phyloP scores from a whole-genome alignment of 1,140 invertebrate genomes.

The Bactericera cockerelli region DNA sequence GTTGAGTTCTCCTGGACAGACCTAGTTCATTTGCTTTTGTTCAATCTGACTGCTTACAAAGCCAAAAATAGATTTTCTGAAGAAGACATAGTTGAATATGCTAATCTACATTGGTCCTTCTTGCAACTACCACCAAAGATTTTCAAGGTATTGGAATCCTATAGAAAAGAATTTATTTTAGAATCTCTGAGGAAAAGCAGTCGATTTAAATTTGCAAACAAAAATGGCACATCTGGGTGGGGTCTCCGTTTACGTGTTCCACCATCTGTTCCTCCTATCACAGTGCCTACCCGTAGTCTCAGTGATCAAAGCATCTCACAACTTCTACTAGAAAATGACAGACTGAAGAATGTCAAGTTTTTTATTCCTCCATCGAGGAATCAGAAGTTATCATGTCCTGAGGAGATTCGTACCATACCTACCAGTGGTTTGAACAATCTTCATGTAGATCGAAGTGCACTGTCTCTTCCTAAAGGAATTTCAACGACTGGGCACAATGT shows the following conservation, averaged over 20 bases:
- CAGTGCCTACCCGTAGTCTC: conserved; percentile 33
- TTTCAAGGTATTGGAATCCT: neutral
- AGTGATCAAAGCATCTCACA: conserved; percentile 11
- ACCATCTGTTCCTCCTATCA: conserved; percentile 52
- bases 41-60: conserved; percentile 68
- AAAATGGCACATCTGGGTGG: conserved; percentile 68
- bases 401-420: neutral
- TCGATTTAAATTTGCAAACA: conserved; percentile 61
- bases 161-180: conserved; percentile 1
- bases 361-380: neutral
- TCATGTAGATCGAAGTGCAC: conserved; percentile 17
- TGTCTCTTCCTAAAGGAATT: conserved; percentile 23
- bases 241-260: conserved; percentile 60
- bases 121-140: conserved; percentile 55
- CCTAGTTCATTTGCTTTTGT: conserved; percentile 70
- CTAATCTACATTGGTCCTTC: conserved; percentile 63
- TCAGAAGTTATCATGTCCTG: neutral
- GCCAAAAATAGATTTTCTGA: conserved; percentile 77
- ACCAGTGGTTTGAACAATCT: conserved; percentile 13
- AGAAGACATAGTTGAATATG: conserved; percentile 67
- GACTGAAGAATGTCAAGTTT: neutral
- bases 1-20: conserved; percentile 73
- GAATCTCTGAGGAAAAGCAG: conserved; percentile 5
- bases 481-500: conserved; percentile 25
- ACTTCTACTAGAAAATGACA: conserved; percentile 9